Evolutionary conservation across 2,113 vertebrate genomes (phyloP).

Genomic region (Macquaria australasica): DNA sequence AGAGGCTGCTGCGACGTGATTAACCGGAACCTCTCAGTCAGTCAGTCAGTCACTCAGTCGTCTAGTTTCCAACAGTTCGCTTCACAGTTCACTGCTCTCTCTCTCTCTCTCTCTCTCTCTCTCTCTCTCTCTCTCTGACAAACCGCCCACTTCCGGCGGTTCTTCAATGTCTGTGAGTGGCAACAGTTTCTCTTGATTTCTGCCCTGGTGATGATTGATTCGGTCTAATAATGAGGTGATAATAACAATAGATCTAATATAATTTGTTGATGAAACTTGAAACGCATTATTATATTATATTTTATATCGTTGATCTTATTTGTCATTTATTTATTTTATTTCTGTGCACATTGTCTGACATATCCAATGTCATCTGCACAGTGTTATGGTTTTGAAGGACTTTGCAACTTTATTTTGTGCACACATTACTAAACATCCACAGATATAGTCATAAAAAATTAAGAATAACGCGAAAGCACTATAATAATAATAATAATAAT

Average conservation of each 20-base stretch:
- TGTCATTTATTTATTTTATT: not conserved
- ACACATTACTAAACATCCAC: not conserved
- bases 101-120: not conserved
- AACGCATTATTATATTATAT: not conserved
- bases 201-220: constrained; percentile 10
- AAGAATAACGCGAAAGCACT: not conserved
- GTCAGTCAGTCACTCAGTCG: constrained; percentile 8
- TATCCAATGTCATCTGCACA: not conserved
- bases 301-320: not conserved
- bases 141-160: constrained; percentile 83
- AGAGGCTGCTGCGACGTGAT: constrained; percentile 61
- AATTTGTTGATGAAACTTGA: not conserved
- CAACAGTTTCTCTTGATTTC: constrained; percentile 37
- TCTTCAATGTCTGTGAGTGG: constrained; percentile 33
- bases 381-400: not conserved
- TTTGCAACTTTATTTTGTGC: not conserved
- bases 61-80: constrained; percentile 73
- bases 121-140: constrained; percentile 29
- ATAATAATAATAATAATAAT: not conserved
- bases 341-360: not conserved
- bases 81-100: constrained; percentile 65
- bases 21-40: constrained; percentile 58
- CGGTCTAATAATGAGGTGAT: not conserved
- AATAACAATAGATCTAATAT: not conserved
- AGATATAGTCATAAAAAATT: not conserved